Evolutionary conservation across 2,888 invertebrate species (phyloP).

Genomic region (Sicus ferrugineus): DNA sequence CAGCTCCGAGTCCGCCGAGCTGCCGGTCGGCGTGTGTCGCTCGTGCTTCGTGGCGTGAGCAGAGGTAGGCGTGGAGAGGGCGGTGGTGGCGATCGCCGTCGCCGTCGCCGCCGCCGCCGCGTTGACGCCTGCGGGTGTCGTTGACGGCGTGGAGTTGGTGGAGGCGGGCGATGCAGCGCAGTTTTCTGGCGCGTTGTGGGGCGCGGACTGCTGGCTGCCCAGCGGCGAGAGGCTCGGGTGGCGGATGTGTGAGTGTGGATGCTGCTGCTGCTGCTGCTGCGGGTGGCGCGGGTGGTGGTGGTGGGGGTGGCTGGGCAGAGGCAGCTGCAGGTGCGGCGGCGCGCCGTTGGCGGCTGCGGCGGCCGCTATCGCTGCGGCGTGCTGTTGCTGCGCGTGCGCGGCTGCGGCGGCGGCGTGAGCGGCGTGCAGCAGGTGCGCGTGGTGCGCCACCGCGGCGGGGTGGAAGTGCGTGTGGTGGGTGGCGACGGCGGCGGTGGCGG

Average conservation of each 20-base stretch:
- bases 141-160: slow-evolving; percentile 50
- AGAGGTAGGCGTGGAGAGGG: slow-evolving; percentile 36
- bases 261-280: slow-evolving; percentile 61
- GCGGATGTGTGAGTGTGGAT: slow-evolving; percentile 38
- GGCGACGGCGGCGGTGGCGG: slow-evolving; percentile 51
- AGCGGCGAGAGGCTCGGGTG: slow-evolving; percentile 42
- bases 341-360: slow-evolving; percentile 39
- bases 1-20: slow-evolving; percentile 63
- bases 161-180: slow-evolving; percentile 50
- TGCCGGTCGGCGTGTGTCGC: slow-evolving; percentile 63
- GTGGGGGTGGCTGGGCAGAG: slow-evolving; percentile 39
- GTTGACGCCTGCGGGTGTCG: slow-evolving; percentile 43
- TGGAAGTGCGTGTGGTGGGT: slow-evolving; percentile 44
- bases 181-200: slow-evolving; percentile 34
- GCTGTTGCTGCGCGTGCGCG: slow-evolving; percentile 57
- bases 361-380: slow-evolving; percentile 50
- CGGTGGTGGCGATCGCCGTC: slow-evolving; percentile 42
- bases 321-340: slow-evolving; percentile 10
- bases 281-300: slow-evolving; percentile 33
- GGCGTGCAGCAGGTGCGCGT: slow-evolving; percentile 57
- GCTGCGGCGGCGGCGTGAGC: slow-evolving; percentile 53
- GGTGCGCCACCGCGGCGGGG: slow-evolving; percentile 56
- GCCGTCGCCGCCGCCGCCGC: neutral
- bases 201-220: slow-evolving; percentile 32
- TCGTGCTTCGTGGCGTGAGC: slow-evolving; percentile 56